These are phyloP conservation scores for Meriones unguiculatus DNA, from an alignment of 2,113 vertebrate species.

Conservation along the genomic window DNA sequence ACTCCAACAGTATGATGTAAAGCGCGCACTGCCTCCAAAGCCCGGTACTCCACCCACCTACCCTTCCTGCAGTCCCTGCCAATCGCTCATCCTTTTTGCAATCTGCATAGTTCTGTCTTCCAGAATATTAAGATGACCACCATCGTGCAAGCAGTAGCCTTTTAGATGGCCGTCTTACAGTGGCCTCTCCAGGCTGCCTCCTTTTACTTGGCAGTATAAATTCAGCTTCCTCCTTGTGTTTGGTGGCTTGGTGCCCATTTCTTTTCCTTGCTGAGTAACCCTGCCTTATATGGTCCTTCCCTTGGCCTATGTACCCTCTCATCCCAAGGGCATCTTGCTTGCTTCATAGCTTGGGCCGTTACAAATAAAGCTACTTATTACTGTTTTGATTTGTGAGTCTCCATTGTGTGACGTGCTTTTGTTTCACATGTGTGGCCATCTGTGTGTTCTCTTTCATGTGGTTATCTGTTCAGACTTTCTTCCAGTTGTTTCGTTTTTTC, in stretches of 20 bases:
- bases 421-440: background rate
- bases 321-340: background rate
- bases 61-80: background rate
- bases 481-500: background rate
- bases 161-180: too few relatives aligned
- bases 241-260: background rate
- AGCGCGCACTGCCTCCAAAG: background rate
- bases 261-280: background rate
- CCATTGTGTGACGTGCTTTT: background rate
- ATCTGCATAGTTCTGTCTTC: background rate
- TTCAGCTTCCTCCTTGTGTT: background rate
- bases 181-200: background rate
- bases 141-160: background rate
- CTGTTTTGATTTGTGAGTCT: constrained; percentile 15
- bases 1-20: background rate
- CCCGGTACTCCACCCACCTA: too few relatives aligned
- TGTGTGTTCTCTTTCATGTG: background rate
- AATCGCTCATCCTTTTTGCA: background rate
- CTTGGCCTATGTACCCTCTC: too few relatives aligned
- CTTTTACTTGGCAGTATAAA: background rate
- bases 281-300: background rate
- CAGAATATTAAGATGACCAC: too few relatives aligned
- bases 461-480: background rate
- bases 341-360: background rate
- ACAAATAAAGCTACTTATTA: background rate